Conservation (phyloP, 2,888 invertebrate species). For the Cheilosia vulpina region DNA sequence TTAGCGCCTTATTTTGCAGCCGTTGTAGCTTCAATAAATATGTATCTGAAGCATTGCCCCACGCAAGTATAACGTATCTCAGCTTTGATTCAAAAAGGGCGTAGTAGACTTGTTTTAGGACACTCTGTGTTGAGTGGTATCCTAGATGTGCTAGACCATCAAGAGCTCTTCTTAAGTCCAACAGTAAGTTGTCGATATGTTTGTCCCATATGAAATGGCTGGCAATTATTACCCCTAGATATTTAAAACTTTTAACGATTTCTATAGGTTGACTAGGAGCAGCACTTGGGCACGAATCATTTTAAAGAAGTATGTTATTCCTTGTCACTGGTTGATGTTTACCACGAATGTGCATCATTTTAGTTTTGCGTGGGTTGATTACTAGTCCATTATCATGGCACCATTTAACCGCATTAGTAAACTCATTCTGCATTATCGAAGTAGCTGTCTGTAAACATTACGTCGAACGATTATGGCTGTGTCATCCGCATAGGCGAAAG, state of each 20-base stretch:
- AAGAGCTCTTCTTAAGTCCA: constrained; percentile 8
- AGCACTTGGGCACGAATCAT: not conserved
- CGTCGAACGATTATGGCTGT: constrained; percentile 1
- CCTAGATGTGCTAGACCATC: constrained; percentile 3
- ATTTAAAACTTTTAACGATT: constrained; percentile 8
- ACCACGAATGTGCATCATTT: constrained; percentile 16
- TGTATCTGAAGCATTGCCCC: constrained; percentile 1
- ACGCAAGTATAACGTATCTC: constrained; percentile 6
- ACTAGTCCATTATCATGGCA: constrained; percentile 18
- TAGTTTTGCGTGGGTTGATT: constrained; percentile 1
- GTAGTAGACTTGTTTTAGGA: constrained; percentile 6
- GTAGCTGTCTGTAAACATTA: constrained; percentile 8
- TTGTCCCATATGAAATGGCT: not conserved
- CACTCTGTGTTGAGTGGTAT: not conserved
- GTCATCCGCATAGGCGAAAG: constrained; percentile 15
- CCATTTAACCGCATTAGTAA: not conserved
- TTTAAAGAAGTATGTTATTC: not conserved
- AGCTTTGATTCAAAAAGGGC: constrained; percentile 9
- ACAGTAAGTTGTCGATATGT: constrained; percentile 1
- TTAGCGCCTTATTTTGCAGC: not conserved
- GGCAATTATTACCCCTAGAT: constrained; percentile 12
- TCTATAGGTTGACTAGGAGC: not conserved
- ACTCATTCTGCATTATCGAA: constrained; percentile 4
- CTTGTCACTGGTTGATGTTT: not conserved
- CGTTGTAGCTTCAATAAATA: not conserved